These are phyloP conservation scores for Naso thynnoides DNA, from an alignment of 2,797 vertebrate genomes.

Conservation along the genomic window DNA sequence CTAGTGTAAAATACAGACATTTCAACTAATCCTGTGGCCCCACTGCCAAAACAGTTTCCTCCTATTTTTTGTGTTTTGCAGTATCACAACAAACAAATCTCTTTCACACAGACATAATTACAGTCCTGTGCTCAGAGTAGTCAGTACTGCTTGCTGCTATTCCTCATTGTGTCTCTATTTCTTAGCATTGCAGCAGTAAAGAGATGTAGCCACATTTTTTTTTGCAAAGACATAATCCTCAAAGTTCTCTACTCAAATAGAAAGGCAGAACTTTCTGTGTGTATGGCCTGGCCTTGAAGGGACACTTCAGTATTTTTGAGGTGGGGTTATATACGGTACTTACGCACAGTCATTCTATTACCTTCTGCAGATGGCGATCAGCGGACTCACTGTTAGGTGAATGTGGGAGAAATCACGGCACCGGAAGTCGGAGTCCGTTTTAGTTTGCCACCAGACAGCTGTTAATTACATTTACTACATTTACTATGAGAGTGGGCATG, in stretches of 20 bases:
- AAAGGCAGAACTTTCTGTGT: neutral
- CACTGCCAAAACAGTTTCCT: neutral
- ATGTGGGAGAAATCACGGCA: too few species aligned
- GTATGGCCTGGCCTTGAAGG: neutral
- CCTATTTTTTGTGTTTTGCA: neutral
- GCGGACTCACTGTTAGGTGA: too few species aligned
- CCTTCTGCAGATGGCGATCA: too few species aligned
- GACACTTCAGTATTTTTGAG: too few species aligned
- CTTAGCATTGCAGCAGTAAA: neutral
- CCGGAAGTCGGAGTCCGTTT: too few species aligned
- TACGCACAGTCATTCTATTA: too few species aligned
- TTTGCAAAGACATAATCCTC: neutral
- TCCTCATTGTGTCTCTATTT: neutral
- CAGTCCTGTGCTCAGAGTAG: constrained; percentile 1
- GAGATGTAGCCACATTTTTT: neutral
- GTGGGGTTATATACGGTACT: too few species aligned
- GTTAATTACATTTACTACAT: too few species aligned
- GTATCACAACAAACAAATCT: neutral
- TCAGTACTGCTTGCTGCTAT: neutral
- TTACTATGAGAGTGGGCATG: too few species aligned
- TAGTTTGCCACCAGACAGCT: too few species aligned
- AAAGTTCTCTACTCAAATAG: neutral
- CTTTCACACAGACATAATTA: neutral
- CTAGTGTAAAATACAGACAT: constrained; percentile 17
- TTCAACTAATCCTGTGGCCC: constrained; percentile 7